Evolutionary conservation across 2,113 vertebrate genomes (phyloP), one percentile per base, ranked within the genome.

Genomic region (Phylloscopus trochiloides): DNA sequence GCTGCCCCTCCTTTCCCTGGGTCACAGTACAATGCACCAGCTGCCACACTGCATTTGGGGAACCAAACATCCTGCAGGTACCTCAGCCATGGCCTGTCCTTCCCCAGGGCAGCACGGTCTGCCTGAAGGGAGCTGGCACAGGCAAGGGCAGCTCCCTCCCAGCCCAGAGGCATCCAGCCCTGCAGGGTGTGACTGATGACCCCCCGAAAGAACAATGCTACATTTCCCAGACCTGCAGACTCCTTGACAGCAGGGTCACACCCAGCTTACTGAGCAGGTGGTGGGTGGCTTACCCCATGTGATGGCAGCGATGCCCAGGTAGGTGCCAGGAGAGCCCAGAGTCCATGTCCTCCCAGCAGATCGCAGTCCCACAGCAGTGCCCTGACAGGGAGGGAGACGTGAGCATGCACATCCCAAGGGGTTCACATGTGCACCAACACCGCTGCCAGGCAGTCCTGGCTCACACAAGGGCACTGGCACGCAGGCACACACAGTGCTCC

Each of bases 401-500:
- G 67, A 97, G 32, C 5, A 1, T 5, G 10, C 38, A n/a, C 1
- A 3, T 59, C 45, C 76, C 62, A 16, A 1, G 40, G 36, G 18
- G 14, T 17, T 86, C 54, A 20, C 6, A 0, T 5, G 1, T 4
- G 24, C 34, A 50, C 29, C 29, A 58, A 15, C 43, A 4, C 9
- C 0, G 0, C 65, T 77, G 51, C 47, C 68, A 71, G 45, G 28
- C 2, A 7, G 24, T 66, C 24, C 61, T 48, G 65, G 51, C 54
- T 75, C 63, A 67, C 68, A 17, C 50, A 21, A 13, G n/a, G 34
- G 24, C 40, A 58, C 38, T 79, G 3, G 2, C 62, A 50, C 0
- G 0, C 17, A 36, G 31, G n/a, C 52, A 83, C 0, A 0, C 2
- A 3, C 0, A 0, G 54, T 77, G 74, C 59, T 7, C 4, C 78